These are phyloP conservation scores for Triplophysa bombifrons DNA, from an alignment of 2,797 vertebrate genomes.

Conservation along the genomic window DNA sequence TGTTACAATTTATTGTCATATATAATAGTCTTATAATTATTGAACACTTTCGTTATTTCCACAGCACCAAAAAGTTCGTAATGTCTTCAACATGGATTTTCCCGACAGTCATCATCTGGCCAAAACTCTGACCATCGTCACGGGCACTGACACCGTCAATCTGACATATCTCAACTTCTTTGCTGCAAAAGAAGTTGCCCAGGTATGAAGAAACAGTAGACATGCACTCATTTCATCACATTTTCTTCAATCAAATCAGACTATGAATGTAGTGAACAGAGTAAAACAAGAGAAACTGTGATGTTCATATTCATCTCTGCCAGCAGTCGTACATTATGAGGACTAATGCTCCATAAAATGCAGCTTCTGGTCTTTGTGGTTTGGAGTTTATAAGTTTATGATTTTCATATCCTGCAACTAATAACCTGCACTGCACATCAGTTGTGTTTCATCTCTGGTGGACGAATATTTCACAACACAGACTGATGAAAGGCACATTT, in stretches of 20 bases:
- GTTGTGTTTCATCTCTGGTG: constrained; percentile 44
- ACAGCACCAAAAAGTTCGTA: constrained; percentile 92
- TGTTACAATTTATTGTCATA: no score
- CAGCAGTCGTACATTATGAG: constrained; percentile 25
- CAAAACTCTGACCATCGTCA: constrained; percentile 89
- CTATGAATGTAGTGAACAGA: no score
- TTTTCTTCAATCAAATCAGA: no score
- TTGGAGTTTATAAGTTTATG: constrained; percentile 66
- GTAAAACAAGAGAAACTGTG: no score
- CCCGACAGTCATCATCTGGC: constrained; percentile 89
- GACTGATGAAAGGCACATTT: no score
- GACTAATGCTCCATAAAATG: constrained; percentile 30
- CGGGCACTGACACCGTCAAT: constrained; percentile 90
- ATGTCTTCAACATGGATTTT: constrained; percentile 93
- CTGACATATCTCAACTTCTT: constrained; percentile 97
- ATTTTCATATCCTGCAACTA: constrained; percentile 66
- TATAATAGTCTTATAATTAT: not conserved
- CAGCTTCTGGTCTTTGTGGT: constrained; percentile 23
- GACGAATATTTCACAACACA: no score
- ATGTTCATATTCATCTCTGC: not conserved
- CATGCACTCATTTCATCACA: not conserved
- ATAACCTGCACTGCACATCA: constrained; percentile 65
- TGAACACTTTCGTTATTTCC: constrained; percentile 31
- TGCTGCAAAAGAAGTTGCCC: constrained; percentile 88
- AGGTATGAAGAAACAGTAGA: constrained; percentile 75